A percentile compares a stretch with the other conserved stretches of the same genome.
Evolutionary conservation across 2,113 vertebrate species (phyloP).

Genomic region (Brachionichthys hirsutus): DNA sequence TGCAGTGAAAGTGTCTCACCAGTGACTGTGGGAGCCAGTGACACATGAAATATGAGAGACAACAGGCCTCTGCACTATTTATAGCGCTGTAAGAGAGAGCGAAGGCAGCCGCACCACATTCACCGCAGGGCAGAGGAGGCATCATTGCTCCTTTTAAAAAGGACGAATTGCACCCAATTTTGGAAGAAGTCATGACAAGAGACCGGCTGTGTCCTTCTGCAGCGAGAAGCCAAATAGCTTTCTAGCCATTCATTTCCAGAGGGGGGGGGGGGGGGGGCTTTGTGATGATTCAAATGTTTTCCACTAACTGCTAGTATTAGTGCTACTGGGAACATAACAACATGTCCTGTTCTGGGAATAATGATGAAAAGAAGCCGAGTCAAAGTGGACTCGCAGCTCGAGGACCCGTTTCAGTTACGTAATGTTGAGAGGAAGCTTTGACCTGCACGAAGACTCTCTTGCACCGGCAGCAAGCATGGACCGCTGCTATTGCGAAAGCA

Average conservation of each 20-base stretch:
- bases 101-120: slow-evolving; percentile 46
- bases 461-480: not conserved
- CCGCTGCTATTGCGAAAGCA: too few relatives aligned
- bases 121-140: slow-evolving; percentile 56
- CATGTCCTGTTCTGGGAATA: slow-evolving; percentile 46
- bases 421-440: slow-evolving; percentile 16
- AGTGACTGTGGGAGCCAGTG: slow-evolving; percentile 66
- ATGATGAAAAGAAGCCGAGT: slow-evolving; percentile 23
- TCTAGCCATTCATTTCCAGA: slow-evolving; percentile 23
- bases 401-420: slow-evolving; percentile 20
- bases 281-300: slow-evolving; percentile 41
- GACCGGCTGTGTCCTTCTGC: slow-evolving; percentile 9
- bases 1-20: slow-evolving; percentile 61
- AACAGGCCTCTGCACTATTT: slow-evolving; percentile 74
- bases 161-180: slow-evolving; percentile 35
- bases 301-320: slow-evolving; percentile 39
- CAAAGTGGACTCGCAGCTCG: slow-evolving; percentile 9
- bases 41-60: slow-evolving; percentile 80
- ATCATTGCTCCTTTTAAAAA: slow-evolving; percentile 50
- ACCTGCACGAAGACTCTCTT: slow-evolving; percentile 15
- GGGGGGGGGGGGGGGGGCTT: slow-evolving; percentile 35
- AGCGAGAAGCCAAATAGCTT: slow-evolving; percentile 22
- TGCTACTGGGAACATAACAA: slow-evolving; percentile 41
- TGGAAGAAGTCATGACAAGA: slow-evolving; percentile 21
- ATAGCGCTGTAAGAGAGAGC: slow-evolving; percentile 60